Conservation (phyloP, 2,888 invertebrate genomes). For the Morinoia aosen region DNA sequence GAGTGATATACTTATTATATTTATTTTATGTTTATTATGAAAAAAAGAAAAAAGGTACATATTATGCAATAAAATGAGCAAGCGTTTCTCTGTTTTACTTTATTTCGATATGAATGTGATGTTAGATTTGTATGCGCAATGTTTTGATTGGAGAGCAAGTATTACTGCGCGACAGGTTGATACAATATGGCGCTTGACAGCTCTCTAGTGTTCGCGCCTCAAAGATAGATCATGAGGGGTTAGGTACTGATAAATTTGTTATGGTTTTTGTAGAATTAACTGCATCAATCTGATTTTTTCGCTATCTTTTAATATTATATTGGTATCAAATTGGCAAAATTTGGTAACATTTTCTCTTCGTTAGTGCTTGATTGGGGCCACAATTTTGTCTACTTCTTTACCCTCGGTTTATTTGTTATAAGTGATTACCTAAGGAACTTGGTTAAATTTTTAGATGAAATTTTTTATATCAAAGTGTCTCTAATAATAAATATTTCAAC, state of each 20-base stretch:
- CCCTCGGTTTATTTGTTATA: not conserved
- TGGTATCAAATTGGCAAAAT: not conserved
- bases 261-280: not conserved
- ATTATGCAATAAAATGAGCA: not conserved
- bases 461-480: no score
- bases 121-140: slow-evolving; percentile 34
- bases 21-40: not conserved
- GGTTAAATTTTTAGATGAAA: no score
- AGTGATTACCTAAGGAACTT: no score
- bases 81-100: not conserved
- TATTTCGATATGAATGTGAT: not conserved
- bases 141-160: slow-evolving; percentile 43
- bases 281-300: not conserved
- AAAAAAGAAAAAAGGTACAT: not conserved
- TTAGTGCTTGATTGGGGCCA: not conserved
- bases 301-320: not conserved
- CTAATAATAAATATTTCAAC: no score
- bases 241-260: not conserved
- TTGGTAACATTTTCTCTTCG: not conserved
- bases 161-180: slow-evolving; percentile 44
- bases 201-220: slow-evolving; percentile 21
- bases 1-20: not conserved
- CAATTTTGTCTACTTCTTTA: not conserved
- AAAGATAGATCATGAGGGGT: not conserved
- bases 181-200: slow-evolving; percentile 51